Conservation (phyloP, 1,140 invertebrate species). For the Caenorhabditis brenneri region DNA sequence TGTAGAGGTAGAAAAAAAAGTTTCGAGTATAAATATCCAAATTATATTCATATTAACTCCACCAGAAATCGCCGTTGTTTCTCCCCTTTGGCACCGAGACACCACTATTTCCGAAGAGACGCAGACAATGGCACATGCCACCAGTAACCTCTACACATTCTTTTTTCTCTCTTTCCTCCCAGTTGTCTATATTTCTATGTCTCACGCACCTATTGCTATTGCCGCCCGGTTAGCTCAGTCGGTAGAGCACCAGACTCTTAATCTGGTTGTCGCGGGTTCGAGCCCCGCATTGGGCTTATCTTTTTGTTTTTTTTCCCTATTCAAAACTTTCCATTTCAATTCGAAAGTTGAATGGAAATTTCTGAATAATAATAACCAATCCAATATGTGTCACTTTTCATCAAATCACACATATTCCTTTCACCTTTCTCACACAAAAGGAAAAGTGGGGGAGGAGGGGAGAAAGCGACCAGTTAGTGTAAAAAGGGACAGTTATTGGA, state of each 20-base stretch:
- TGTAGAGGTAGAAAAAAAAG: no score
- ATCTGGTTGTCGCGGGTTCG: conserved; percentile 70
- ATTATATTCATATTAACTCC: no score
- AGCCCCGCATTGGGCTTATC: conserved; percentile 69
- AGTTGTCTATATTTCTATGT: no score
- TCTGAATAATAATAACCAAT: background rate
- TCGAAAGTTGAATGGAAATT: background rate
- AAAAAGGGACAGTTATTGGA: background rate
- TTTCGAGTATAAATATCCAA: no score
- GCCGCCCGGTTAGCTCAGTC: conserved; percentile 69
- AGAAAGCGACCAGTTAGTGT: background rate
- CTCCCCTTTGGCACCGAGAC: no score
- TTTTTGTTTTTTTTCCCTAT: conserved; percentile 71
- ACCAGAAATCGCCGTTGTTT: no score
- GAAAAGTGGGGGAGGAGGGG: background rate
- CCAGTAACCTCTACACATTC: no score
- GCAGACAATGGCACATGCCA: no score
- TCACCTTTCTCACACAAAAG: background rate
- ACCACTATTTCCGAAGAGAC: no score
- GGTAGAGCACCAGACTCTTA: conserved; percentile 71
- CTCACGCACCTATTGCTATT: background rate
- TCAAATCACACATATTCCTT: conserved; percentile 19
- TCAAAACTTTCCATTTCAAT: no score
- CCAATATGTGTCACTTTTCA: conserved; percentile 31
- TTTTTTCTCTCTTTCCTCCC: no score